Base-by-base conservation (phyloP, 2,888 invertebrate genomes). In the Falcaria lacertinaria region DNA sequence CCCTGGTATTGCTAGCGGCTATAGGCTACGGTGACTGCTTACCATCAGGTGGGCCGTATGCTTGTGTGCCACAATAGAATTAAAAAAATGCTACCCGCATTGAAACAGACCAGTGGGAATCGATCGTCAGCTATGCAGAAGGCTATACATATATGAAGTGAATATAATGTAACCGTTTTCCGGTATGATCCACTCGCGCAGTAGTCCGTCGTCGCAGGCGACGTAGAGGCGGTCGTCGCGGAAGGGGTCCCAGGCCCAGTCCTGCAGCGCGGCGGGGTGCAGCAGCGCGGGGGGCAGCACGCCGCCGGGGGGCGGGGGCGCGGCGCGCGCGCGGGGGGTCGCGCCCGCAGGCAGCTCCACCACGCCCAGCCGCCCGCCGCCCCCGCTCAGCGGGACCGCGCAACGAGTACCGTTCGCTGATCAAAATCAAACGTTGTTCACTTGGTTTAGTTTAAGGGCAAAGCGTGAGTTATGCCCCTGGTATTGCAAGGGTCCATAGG, bases 201-300 rank as follows among this genome's bases (percentile, higher is more conserved):
- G 91, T 51, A 91, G 91, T 1, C 97, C 98, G 77, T 97, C 97
- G 65, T 98, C 98, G 67, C 97, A 97, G 19, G 95, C 97, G 34
- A 97, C 96, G 34, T 19, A 19, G 19, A 98, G 90, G 41, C 95
- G 90, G 41, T 91, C 90, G 55, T 93, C 90, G 76, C 96, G 91
- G 81, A 98, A 98, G 1, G 98, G 98, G 90, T 98, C 97, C 96
- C 97, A 98, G 44, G 94, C 93, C 84, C 98, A 97, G 85, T 98
- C 98, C 91, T 96, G 95, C 32, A 97, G 93, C 60, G 94, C 94
- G 57, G 94, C 94, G 42, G 97, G 95, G 80, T 98, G 97, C 47
- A 98, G 95, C 60, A 98, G 84, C n/a, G 96, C 95, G 28, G 96
- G 95, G 93, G 94, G 17, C 94, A 96, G 48, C 94, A 95, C 95